Evolutionary conservation across 30 jellyfish, hydroid and myxozoan genomes (phyloP).

Genomic region (Pelagia noctiluca): DNA sequence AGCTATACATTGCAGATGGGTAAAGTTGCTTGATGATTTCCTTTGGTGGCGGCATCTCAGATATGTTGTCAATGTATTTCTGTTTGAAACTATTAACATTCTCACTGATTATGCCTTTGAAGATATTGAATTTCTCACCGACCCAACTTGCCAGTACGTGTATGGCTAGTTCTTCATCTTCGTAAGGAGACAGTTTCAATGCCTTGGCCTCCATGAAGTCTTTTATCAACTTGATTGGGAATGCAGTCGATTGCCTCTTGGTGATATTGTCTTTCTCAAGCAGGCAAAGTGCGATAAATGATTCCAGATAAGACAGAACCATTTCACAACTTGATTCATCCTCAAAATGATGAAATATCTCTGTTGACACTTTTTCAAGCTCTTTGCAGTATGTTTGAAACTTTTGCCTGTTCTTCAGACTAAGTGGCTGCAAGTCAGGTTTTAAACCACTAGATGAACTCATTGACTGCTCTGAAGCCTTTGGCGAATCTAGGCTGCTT

Average conservation of each 20-base stretch:
- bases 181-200: background rate
- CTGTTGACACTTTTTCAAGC: background rate
- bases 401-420: too few relatives aligned
- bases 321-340: constrained; percentile 36
- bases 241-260: constrained; percentile 53
- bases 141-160: constrained; percentile 70
- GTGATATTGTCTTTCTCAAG: constrained; percentile 43
- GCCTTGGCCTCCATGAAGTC: constrained; percentile 55
- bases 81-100: constrained; percentile 50
- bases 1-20: constrained; percentile 73
- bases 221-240: constrained; percentile 62
- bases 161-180: constrained; percentile 58
- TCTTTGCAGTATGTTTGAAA: background rate
- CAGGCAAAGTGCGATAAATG: constrained; percentile 30
- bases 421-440: too few relatives aligned
- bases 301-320: constrained; percentile 37
- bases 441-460: too few relatives aligned
- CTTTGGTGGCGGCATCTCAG: constrained; percentile 65
- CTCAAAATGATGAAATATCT: background rate
- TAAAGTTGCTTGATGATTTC: constrained; percentile 49
- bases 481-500: too few relatives aligned
- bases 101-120: constrained; percentile 43
- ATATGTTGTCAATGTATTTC: constrained; percentile 37
- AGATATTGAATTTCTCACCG: constrained; percentile 62
- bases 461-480: too few relatives aligned